A percentile compares a stretch with the other conserved stretches of the same genome.
Evolutionary conservation across 2,888 invertebrate species (phyloP).

Genomic region (Drosophila sordidapex): DNA sequence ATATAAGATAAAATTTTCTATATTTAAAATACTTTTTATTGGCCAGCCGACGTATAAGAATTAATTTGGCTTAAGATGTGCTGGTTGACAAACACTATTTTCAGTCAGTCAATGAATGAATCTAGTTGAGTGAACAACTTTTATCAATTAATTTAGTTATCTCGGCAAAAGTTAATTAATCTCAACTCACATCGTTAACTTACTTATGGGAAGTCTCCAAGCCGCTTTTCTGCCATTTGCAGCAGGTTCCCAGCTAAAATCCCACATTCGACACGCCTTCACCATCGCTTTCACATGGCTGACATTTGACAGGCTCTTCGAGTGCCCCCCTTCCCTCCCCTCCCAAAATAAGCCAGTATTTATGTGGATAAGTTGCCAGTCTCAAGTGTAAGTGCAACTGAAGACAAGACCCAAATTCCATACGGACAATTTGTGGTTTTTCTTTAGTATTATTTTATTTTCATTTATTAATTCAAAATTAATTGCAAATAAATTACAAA

Average conservation of each 20-base stretch:
- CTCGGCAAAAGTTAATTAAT: slow-evolving; percentile 40
- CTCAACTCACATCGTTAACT: slow-evolving; percentile 17
- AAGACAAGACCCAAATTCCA: slow-evolving; percentile 71
- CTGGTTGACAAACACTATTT: background rate
- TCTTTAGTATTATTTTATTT: slow-evolving; percentile 34
- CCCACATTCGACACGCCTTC: slow-evolving; percentile 47
- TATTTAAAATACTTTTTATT: background rate
- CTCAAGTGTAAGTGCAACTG: slow-evolving; percentile 48
- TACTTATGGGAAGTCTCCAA: slow-evolving; percentile 2
- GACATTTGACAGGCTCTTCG: slow-evolving; percentile 56
- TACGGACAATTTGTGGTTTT: slow-evolving; percentile 57
- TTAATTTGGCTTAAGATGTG: background rate
- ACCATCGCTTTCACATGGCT: slow-evolving; percentile 51
- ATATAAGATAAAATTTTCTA: background rate
- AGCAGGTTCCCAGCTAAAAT: slow-evolving; percentile 29
- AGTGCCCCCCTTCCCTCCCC: background rate
- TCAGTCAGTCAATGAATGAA: slow-evolving; percentile 11
- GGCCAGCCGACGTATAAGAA: background rate
- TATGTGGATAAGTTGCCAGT: slow-evolving; percentile 46
- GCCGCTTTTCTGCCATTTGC: slow-evolving; percentile 2
- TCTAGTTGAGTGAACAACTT: slow-evolving; percentile 9
- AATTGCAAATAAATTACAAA: slow-evolving; percentile 79
- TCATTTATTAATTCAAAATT: slow-evolving; percentile 78
- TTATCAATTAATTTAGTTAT: slow-evolving; percentile 31
- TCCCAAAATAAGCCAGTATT: slow-evolving; percentile 23